Conservation (phyloP, 2,888 invertebrate genomes). For the Lasiommata megera region DNA sequence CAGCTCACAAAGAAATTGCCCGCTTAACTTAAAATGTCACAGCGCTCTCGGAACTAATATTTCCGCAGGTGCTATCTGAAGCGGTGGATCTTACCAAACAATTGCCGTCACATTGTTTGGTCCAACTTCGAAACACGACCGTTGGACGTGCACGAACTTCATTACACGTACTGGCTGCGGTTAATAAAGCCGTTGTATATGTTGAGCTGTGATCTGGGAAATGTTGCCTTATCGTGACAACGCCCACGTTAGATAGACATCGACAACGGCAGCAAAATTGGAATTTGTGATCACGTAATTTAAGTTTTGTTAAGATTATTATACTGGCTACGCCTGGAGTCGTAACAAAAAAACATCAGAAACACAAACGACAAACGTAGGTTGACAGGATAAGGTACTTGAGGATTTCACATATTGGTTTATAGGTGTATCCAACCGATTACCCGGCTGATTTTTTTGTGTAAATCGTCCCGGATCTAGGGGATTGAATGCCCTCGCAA, state of each 20-base stretch:
- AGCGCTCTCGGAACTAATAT: conserved; percentile 42
- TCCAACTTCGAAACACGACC: conserved; percentile 40
- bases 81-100: conserved; percentile 43
- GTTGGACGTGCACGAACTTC: conserved; percentile 51
- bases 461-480: no score
- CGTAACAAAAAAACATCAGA: background rate
- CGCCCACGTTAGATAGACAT: conserved; percentile 66
- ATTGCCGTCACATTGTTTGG: conserved; percentile 40
- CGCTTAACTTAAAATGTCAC: conserved; percentile 45
- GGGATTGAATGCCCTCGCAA: no score
- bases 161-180: conserved; percentile 34
- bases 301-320: conserved; percentile 16
- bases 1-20: conserved; percentile 39
- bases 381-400: background rate
- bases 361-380: background rate
- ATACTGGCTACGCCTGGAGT: conserved; percentile 10
- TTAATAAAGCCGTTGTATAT: conserved; percentile 28
- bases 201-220: conserved; percentile 44
- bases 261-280: conserved; percentile 39
- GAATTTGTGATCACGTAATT: conserved; percentile 29
- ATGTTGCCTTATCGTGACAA: conserved; percentile 57
- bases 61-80: conserved; percentile 47
- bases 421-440: no score
- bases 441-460: no score
- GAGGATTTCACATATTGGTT: no score